Evolutionary conservation across 2,797 vertebrate genomes (phyloP).

Genomic region (Melanotaenia parkinsoni): DNA sequence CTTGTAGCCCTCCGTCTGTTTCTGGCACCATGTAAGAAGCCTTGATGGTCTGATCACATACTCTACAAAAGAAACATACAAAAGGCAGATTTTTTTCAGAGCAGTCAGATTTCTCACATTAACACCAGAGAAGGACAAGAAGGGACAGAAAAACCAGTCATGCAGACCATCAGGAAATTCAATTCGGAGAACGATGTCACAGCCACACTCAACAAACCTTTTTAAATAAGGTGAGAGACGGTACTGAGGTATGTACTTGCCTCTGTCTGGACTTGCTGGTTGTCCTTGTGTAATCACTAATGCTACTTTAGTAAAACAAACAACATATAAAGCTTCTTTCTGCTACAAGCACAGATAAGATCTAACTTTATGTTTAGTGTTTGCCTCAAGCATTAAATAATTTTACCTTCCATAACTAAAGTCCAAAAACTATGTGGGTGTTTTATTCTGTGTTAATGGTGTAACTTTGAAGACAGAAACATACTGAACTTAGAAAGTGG

Average conservation of each 20-base stretch:
- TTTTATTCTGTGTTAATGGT: background rate
- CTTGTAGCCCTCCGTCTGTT: slow-evolving; percentile 91
- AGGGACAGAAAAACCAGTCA: background rate
- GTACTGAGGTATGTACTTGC: slow-evolving; percentile 35
- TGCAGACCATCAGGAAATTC: background rate
- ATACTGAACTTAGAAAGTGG: slow-evolving; percentile 2
- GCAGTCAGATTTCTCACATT: slow-evolving; percentile 2
- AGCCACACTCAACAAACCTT: background rate
- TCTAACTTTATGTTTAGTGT: slow-evolving; percentile 13
- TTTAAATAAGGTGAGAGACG: slow-evolving; percentile 18
- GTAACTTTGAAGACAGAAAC: slow-evolving; percentile 8
- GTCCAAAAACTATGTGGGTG: no score
- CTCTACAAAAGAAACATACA: slow-evolving; percentile 77
- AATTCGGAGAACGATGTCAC: slow-evolving; percentile 31
- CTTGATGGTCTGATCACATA: slow-evolving; percentile 91
- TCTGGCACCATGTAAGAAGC: slow-evolving; percentile 96
- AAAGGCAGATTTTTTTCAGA: background rate
- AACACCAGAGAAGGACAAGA: background rate
- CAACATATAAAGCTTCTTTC: slow-evolving; percentile 2
- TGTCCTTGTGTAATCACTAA: slow-evolving; percentile 4
- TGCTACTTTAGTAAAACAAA: slow-evolving; percentile 18
- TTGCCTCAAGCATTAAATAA: slow-evolving; percentile 1
- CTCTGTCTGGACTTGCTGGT: slow-evolving; percentile 31
- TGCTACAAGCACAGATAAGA: background rate
- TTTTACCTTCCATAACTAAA: background rate